Evolutionary conservation across 2,888 invertebrate species (phyloP).

Genomic region (Drosophila kuntzei): DNA sequence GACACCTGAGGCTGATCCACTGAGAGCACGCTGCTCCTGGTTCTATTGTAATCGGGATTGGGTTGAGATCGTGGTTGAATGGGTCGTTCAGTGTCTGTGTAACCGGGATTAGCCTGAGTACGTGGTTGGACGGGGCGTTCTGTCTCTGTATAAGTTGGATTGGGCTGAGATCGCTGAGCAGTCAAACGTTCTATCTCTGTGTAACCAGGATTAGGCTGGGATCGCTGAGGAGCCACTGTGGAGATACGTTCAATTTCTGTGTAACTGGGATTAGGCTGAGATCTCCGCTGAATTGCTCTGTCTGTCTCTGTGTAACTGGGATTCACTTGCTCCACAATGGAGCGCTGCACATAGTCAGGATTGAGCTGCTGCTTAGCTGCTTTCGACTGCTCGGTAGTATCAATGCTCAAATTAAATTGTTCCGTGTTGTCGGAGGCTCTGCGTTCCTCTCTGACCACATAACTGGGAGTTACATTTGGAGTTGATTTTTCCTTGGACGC

Average conservation of each 20-base stretch:
- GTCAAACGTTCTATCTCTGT: not conserved
- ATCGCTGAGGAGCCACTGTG: not conserved
- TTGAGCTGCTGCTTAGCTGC: conserved; percentile 7
- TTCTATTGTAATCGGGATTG: conserved; percentile 19
- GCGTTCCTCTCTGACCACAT: conserved; percentile 14
- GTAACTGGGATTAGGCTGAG: not conserved
- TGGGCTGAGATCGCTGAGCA: not conserved
- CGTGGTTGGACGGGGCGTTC: conserved; percentile 17
- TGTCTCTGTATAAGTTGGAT: conserved; percentile 8
- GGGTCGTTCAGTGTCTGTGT: not conserved
- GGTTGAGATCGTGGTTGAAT: conserved; percentile 24
- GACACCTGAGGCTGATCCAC: conserved; percentile 17
- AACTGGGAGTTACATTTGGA: conserved; percentile 7
- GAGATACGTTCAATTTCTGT: no score
- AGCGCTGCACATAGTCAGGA: conserved; percentile 18
- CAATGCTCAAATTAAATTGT: conserved; percentile 1
- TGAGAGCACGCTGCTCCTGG: conserved; percentile 10
- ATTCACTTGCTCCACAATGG: conserved; percentile 22
- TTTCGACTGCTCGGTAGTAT: conserved; percentile 16
- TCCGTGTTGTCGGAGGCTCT: conserved; percentile 15
- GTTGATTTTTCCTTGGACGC: conserved; percentile 21
- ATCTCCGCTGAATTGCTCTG: not conserved
- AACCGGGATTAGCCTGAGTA: conserved; percentile 18
- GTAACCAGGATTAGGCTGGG: not conserved
- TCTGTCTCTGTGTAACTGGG: conserved; percentile 1